Base-by-base conservation (phyloP, 2,888 invertebrate species). In the Plemyria rubiginata region DNA sequence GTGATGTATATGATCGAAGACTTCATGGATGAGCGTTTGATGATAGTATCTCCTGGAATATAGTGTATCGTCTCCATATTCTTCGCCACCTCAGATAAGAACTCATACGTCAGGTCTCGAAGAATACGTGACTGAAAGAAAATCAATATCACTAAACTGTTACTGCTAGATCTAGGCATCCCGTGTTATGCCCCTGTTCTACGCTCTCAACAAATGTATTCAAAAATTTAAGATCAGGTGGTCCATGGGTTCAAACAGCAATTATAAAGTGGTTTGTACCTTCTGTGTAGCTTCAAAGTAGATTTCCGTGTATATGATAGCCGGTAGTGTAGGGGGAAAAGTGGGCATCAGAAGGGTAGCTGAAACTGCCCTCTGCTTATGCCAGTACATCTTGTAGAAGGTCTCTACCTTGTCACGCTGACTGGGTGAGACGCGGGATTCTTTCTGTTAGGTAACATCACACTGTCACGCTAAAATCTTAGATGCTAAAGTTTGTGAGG, bases 351-450 rank as follows among this genome's bases (percentile, higher is more conserved):
- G 73, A 12, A 74, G 71, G 0, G 88, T 83, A 2, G 75, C 70
- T 0, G 87, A 89, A 1, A 90, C 90, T 0, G 87, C 90, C 2
- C 71, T 71, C 66, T 87, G 88, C 62, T 87, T 88, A 68, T 86
- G 86, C 90, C 90, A 90, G 75, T 87, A 90, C 88, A 89, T 90
- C 73, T 81, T 84, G 74, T 90, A 90, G 71, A 90, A 90, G 2
- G 86, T 85, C 69, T 89, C 79, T 58, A 90, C 90, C 62, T 86
- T 88, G 8, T 83, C 76, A 0, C 84, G 76, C 1, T 89, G 78
- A 9, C 77, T 75, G 0, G 56, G 56, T 0, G 85, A 80, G 4
- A 89, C 75, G n/a, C 78, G 74, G 0, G 84, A 83, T 4, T 79
- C 75, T 65, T 71, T 74, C 88, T 60, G 32, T 41, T 3, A 54